phyloP scores from a whole-genome alignment of 2,113 vertebrate species.

The Platysteira castanea region DNA sequence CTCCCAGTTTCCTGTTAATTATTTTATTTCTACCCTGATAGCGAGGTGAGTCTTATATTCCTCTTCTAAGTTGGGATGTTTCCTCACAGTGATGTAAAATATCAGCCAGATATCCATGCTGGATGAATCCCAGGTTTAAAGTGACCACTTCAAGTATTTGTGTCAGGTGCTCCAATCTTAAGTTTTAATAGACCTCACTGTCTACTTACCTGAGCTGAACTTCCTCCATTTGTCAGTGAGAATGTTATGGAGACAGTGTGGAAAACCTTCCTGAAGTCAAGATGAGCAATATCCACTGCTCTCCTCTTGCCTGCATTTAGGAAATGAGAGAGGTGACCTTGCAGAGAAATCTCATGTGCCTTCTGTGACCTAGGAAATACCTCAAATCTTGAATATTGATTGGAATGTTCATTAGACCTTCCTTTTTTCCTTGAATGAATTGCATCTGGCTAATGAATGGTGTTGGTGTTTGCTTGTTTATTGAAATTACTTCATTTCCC shows the following conservation, averaged over 20 bases:
- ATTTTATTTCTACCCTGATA: not conserved
- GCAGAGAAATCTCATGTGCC: not conserved
- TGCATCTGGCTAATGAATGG: not conserved
- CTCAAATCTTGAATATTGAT: not conserved
- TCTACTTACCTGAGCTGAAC: not conserved
- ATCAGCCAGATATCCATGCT: accelerated
- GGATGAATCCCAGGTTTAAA: not conserved
- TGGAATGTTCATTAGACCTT: not conserved
- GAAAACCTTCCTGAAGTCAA: not conserved
- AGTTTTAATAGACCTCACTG: not conserved
- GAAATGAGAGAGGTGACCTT: not conserved
- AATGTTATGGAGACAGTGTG: not conserved
- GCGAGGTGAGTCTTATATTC: not conserved
- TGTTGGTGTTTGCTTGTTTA: not conserved
- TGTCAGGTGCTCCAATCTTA: not conserved
- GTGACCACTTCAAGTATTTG: not conserved
- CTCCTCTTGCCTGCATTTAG: not conserved
- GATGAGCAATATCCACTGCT: not conserved
- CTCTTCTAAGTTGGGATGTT: not conserved
- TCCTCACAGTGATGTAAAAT: not conserved
- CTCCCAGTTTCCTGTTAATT: not conserved
- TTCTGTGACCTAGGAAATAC: not conserved
- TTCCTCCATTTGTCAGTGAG: not conserved
- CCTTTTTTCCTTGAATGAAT: not conserved
- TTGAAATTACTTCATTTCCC: not conserved